phyloP scores from a whole-genome alignment of 1,140 invertebrate genomes.

The Psix sp. region DNA sequence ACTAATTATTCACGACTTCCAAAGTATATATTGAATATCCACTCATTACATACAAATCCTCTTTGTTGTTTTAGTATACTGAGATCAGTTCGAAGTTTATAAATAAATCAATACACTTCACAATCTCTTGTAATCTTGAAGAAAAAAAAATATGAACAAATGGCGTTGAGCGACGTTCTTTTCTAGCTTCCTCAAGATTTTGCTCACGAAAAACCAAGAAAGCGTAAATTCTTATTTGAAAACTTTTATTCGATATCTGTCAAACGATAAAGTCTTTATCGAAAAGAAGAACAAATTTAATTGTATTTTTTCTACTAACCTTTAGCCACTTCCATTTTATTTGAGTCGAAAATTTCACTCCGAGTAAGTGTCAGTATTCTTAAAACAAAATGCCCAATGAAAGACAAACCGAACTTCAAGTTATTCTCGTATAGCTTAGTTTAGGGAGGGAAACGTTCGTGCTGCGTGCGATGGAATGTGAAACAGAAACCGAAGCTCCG shows the following conservation, averaged over 20 bases:
- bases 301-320: slow-evolving; percentile 51
- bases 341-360: slow-evolving; percentile 6
- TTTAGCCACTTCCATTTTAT: slow-evolving; percentile 68
- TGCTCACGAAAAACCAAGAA: too few relatives aligned
- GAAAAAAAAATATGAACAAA: too few relatives aligned
- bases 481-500: neutral
- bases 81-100: too few relatives aligned
- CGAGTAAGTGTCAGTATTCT: slow-evolving; percentile 18
- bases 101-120: too few relatives aligned
- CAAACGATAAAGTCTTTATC: neutral
- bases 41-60: too few relatives aligned
- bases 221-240: too few relatives aligned
- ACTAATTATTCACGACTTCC: too few relatives aligned
- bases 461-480: slow-evolving; percentile 46
- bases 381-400: slow-evolving; percentile 63
- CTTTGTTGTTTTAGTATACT: too few relatives aligned
- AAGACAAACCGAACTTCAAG: slow-evolving; percentile 58
- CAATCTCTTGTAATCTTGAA: too few relatives aligned
- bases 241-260: neutral
- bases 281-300: neutral
- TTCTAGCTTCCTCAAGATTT: too few relatives aligned
- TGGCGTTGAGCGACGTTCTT: too few relatives aligned
- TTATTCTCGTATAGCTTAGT: slow-evolving; percentile 65
- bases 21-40: too few relatives aligned
- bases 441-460: slow-evolving; percentile 37